Conservation (phyloP, 1,140 invertebrate genomes). For the Pectinophora gossypiella region DNA sequence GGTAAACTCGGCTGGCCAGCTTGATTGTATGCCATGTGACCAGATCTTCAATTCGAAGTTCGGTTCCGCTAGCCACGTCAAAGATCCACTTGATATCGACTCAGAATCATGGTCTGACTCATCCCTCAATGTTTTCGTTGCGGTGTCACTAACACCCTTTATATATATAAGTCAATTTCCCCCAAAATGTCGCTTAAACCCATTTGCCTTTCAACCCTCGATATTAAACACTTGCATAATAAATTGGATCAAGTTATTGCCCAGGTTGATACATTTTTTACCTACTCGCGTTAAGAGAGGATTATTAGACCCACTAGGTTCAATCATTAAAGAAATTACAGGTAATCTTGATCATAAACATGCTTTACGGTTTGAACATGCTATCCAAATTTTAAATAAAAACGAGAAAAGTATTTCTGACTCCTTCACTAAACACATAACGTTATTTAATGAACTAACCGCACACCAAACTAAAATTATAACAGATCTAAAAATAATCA, state of each 20-base stretch:
- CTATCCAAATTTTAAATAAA: constrained; percentile 4
- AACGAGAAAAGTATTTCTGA: not conserved
- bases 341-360: constrained; percentile 6
- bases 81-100: too few species aligned
- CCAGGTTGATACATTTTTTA: not conserved
- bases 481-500: constrained; percentile 6
- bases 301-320: not conserved
- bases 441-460: constrained; percentile 3
- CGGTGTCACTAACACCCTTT: too few species aligned
- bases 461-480: not conserved
- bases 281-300: not conserved
- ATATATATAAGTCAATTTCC: too few species aligned
- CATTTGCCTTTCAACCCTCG: too few species aligned
- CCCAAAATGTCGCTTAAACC: too few species aligned
- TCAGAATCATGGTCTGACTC: too few species aligned
- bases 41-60: too few species aligned
- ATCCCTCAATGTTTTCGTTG: too few species aligned
- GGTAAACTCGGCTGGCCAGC: too few species aligned
- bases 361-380: not conserved
- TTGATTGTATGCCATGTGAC: too few species aligned
- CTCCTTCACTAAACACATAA: constrained; percentile 1
- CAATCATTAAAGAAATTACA: constrained; percentile 4
- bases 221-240: too few species aligned
- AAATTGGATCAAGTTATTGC: not conserved
- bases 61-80: too few species aligned